Percentiles rank a stretch among this genome's conserved stretches.
Evolutionary conservation across 1,140 invertebrate species (phyloP).

Genomic region (Vanessa tameamea): DNA sequence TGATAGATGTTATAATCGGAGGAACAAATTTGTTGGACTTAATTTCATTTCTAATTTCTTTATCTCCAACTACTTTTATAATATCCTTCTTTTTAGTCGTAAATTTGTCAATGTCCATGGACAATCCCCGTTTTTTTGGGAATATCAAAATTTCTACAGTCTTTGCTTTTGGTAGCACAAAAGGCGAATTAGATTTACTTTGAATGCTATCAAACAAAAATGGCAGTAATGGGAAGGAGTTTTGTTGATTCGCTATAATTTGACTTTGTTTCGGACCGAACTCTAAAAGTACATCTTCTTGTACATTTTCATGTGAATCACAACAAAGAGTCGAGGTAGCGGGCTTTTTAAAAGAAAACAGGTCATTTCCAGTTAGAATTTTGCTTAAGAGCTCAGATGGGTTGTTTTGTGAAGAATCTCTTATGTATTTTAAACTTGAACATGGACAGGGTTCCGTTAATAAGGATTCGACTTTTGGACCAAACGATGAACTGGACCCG

Average conservation of each 20-base stretch:
- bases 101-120: constrained; percentile 15
- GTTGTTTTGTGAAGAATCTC: constrained; percentile 41
- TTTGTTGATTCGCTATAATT: constrained; percentile 27
- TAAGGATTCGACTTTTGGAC: constrained; percentile 33
- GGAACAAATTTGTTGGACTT: constrained; percentile 43
- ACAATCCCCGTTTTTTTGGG: constrained; percentile 56
- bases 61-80: constrained; percentile 63
- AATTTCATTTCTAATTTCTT: constrained; percentile 54
- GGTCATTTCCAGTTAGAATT: constrained; percentile 54
- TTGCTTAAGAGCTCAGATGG: constrained; percentile 58
- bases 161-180: constrained; percentile 47
- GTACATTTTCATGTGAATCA: constrained; percentile 58
- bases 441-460: constrained; percentile 58
- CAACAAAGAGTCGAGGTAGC: constrained; percentile 57
- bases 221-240: constrained; percentile 39
- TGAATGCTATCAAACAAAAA: constrained; percentile 49
- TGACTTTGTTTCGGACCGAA: constrained; percentile 50
- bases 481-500: constrained; percentile 16
- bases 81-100: constrained; percentile 16
- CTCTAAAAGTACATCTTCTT: constrained; percentile 62
- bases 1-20: constrained; percentile 43
- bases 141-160: constrained; percentile 62
- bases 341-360: constrained; percentile 57
- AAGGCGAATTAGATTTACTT: constrained; percentile 43
- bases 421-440: constrained; percentile 42